Conservation (phyloP, 2,888 invertebrate species). For the Laothoe populi region DNA sequence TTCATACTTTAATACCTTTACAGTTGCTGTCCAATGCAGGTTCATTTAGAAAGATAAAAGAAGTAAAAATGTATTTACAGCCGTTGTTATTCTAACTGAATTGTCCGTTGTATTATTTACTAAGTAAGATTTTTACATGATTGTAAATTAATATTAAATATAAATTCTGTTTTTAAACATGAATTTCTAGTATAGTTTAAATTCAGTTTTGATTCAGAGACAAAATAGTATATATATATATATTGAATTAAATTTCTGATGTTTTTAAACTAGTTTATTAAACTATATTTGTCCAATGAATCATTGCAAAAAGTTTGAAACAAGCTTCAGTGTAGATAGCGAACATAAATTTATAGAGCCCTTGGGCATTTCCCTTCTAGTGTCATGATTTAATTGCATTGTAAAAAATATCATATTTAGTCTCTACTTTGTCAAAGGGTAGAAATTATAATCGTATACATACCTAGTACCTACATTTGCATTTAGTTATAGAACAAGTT, state of each 20-base stretch:
- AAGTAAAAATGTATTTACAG: conserved; percentile 7
- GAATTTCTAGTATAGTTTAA: no score
- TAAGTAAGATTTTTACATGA: not conserved
- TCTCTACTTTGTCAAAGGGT: not conserved
- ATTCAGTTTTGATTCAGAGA: no score
- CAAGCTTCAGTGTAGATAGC: not conserved
- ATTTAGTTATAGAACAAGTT: no score
- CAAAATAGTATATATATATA: no score
- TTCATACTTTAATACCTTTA: conserved; percentile 15
- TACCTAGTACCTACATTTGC: no score
- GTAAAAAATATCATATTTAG: not conserved
- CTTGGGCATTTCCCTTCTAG: conserved; percentile 8
- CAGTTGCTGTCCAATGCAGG: conserved; percentile 1
- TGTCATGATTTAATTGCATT: not conserved
- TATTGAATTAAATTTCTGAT: no score
- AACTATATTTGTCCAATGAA: conserved; percentile 1
- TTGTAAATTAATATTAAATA: no score
- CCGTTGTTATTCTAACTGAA: not conserved
- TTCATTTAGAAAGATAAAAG: conserved; percentile 18
- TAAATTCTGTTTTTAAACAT: no score
- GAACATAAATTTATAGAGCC: conserved; percentile 5
- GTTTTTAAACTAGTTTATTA: not conserved
- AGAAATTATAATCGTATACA: no score
- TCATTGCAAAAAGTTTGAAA: conserved; percentile 2
- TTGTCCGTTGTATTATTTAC: not conserved